Evolutionary conservation across 2,888 invertebrate genomes (phyloP), one percentile per base, ranked within the genome.

Genomic region (Sarcophaga caerulescens): DNA sequence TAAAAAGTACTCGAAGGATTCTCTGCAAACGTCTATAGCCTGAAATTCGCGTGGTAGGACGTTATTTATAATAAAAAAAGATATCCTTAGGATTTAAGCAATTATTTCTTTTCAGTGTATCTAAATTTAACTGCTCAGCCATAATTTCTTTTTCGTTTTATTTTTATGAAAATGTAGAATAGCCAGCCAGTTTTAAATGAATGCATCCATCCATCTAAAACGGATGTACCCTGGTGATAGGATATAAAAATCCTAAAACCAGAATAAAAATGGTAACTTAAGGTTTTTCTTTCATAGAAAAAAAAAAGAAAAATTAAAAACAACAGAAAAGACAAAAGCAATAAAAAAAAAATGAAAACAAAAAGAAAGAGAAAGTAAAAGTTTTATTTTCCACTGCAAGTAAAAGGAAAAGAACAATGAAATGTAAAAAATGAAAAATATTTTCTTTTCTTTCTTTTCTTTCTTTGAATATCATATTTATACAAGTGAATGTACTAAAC

Each of bases 181-280:
- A 69, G 63, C 68, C 63, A 73, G 63, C 45, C 63, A 59, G 57
- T 78, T 57, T 63, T 21, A 47, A 74, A 70, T 73, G 19, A 69
- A 57, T 79, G 74, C 57, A 78, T 44, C 25, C 74, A 57, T 79
- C 68, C 63, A 78, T 44, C 25, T 75, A 25, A 69, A 84, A 66
- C 79, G 82, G 82, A 82, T 81, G 82, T 79, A 83, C 74, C 68
- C 79, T 85, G 81, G 59, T 84, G 81, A 77, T 81, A 83, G 74
- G 65, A 68, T 63, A 75, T 71, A 70, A 74, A 47, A 57, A 35
- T 35, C 35, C 35, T 35, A 35, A 35, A 35, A 35, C 35, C 35
- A 35, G 35, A 35, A 35, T 69, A 68, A 79, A 85, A 76, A 52
- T 52, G 52, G 10, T 17, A 52, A n/a, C 44, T 77, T 77, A 63